Evolutionary conservation across 2,797 vertebrate species (phyloP).

Genomic region (Crocodylus rhombifer): DNA sequence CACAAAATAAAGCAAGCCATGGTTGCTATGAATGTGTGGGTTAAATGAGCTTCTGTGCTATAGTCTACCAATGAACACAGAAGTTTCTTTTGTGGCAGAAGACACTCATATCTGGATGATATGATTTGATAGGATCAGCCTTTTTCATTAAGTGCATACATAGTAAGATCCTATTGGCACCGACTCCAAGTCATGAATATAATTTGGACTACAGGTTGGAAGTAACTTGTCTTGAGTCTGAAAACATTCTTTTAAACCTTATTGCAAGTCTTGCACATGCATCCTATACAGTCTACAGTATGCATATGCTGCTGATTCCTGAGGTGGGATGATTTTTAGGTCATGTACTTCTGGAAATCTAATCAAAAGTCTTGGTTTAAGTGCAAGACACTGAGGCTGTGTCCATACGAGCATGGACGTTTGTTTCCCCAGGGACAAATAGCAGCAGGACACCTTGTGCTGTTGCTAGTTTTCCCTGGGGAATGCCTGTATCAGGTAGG

Average conservation of each 20-base stretch:
- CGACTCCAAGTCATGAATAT: background rate
- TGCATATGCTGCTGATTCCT: background rate
- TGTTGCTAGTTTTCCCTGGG: no score
- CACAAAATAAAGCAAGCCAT: conserved; percentile 18
- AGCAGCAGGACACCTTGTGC: no score
- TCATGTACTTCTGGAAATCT: background rate
- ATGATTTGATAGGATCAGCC: conserved; percentile 36
- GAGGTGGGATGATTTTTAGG: background rate
- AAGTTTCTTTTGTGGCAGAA: conserved; percentile 54
- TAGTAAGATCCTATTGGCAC: background rate
- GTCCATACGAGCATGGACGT: no score
- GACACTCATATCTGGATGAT: background rate
- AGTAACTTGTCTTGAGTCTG: background rate
- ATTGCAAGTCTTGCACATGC: background rate
- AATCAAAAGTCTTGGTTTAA: background rate
- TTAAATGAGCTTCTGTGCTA: conserved; percentile 16
- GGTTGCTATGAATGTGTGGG: background rate
- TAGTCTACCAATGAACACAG: conserved; percentile 42
- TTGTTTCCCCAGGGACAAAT: no score
- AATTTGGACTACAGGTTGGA: no score
- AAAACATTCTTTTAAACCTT: background rate
- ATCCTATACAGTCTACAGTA: background rate
- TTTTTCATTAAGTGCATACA: conserved; percentile 45
- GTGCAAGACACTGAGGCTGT: background rate
- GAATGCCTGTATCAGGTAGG: no score